phyloP scores from a whole-genome alignment of 1,140 invertebrate genomes.

The Pararge aegeria region DNA sequence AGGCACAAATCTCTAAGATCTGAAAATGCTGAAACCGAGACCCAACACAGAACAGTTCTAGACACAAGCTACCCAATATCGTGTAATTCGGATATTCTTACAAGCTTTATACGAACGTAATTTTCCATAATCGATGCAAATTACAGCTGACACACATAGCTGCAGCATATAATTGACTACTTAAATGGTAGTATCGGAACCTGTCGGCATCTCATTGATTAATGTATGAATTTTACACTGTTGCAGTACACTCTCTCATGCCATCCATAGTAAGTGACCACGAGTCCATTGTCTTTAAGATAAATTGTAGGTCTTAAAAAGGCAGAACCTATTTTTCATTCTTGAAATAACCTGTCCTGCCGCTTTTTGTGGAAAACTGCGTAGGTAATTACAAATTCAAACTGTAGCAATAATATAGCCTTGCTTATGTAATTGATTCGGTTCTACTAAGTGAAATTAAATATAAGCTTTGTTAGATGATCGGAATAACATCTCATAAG shows the following conservation, averaged over 20 bases:
- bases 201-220: conserved; percentile 55
- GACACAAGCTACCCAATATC: no score
- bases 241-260: conserved; percentile 20
- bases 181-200: conserved; percentile 36
- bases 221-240: conserved; percentile 49
- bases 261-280: conserved; percentile 36
- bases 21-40: no score
- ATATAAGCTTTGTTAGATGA: background rate
- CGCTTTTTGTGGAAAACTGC: conserved; percentile 25
- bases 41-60: no score
- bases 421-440: no score
- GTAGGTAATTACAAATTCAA: conserved; percentile 21
- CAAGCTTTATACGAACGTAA: no score
- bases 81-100: no score
- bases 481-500: no score
- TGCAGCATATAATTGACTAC: conserved; percentile 44
- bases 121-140: conserved; percentile 1
- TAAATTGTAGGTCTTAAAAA: conserved; percentile 34
- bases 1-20: no score
- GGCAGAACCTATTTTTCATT: conserved; percentile 33
- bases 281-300: conserved; percentile 36
- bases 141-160: conserved; percentile 43
- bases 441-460: background rate
- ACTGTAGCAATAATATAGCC: background rate
- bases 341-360: conserved; percentile 28